These are phyloP conservation scores for Coracias cyanogaster DNA, from an alignment of 2,797 vertebrate species.

Conservation along the genomic window DNA sequence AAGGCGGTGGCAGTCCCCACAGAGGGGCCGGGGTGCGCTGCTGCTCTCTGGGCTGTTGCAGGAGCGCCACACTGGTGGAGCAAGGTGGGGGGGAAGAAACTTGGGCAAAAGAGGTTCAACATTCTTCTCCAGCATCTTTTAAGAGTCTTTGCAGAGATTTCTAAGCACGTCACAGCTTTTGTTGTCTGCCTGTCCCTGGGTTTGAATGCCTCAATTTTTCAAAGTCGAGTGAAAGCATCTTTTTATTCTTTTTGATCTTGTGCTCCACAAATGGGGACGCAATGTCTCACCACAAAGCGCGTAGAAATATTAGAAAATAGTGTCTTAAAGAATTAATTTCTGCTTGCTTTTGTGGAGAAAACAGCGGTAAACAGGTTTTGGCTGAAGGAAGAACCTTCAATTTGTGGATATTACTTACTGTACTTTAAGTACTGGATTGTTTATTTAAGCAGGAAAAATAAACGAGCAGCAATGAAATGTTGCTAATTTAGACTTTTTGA, in stretches of 20 bases:
- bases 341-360: not conserved
- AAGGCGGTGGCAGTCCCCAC: slow-evolving; percentile 57
- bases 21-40: slow-evolving; percentile 18
- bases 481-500: not conserved
- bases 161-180: not conserved
- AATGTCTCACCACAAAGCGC: not conserved
- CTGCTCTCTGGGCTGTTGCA: slow-evolving; percentile 59
- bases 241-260: not conserved
- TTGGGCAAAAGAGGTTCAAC: not conserved
- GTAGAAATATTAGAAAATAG: not conserved
- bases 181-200: not conserved
- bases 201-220: slow-evolving; percentile 24
- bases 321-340: not conserved
- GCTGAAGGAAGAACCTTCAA: not conserved
- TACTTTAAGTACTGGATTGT: not conserved
- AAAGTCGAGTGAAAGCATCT: not conserved
- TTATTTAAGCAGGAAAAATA: not conserved
- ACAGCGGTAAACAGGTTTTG: not conserved
- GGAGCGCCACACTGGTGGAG: slow-evolving; percentile 66
- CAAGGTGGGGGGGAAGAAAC: not conserved
- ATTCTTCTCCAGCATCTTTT: not conserved
- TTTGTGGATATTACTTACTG: not conserved
- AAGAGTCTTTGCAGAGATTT: slow-evolving; percentile 6
- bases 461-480: not conserved
- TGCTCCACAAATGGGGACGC: accelerated